Evolutionary conservation across 2,113 vertebrate species (phyloP).

Genomic region (Dicentrarchus labrax): DNA sequence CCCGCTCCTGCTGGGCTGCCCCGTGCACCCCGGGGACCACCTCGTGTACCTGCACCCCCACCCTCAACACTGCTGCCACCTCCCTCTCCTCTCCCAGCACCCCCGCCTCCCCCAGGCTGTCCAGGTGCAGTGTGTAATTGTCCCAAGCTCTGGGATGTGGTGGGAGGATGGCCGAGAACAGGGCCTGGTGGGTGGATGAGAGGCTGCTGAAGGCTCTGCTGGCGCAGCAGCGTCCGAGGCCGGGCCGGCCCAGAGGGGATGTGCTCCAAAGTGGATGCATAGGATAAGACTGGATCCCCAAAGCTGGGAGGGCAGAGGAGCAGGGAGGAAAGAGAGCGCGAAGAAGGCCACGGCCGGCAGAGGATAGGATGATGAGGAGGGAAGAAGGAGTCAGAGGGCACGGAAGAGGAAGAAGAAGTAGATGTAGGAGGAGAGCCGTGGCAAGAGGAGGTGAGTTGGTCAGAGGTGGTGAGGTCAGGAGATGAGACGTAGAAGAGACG

Average conservation of each 20-base stretch:
- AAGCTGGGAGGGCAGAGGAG: conserved; percentile 89
- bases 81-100: conserved; percentile 83
- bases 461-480: conserved; percentile 65
- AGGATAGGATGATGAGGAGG: conserved; percentile 82
- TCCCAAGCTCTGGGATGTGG: conserved; percentile 97
- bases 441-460: conserved; percentile 46
- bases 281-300: conserved; percentile 93
- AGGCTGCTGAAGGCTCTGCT: conserved; percentile 97
- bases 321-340: conserved; percentile 81
- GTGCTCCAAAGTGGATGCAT: conserved; percentile 95
- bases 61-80: conserved; percentile 77
- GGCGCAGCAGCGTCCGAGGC: conserved; percentile 94
- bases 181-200: conserved; percentile 90
- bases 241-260: conserved; percentile 89
- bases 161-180: conserved; percentile 89
- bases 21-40: conserved; percentile 71
- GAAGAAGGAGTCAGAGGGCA: conserved; percentile 81
- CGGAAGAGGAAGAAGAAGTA: conserved; percentile 69
- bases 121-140: conserved; percentile 89
- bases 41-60: conserved; percentile 76
- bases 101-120: conserved; percentile 86
- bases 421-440: conserved; percentile 45
- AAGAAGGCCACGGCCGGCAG: conserved; percentile 77
- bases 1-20: conserved; percentile 87
- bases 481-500: conserved; percentile 82